phyloP scores from a whole-genome alignment of 2,888 invertebrate species.

The Seira musarum region DNA sequence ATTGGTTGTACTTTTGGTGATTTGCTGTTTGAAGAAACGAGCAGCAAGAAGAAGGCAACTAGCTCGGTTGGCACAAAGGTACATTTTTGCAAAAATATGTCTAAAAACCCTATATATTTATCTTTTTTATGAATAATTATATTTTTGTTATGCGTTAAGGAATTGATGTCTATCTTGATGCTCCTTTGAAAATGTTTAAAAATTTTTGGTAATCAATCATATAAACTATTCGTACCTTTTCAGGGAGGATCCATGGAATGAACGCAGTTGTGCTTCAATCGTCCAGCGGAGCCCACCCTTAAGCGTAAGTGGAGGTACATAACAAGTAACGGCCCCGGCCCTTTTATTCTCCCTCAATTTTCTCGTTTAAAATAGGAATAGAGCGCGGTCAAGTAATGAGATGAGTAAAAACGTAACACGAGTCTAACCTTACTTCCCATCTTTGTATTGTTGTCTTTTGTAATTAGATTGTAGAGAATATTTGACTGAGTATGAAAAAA shows the following conservation, averaged over 20 bases:
- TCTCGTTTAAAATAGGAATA: constrained; percentile 28
- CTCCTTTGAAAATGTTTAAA: no score
- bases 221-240: no score
- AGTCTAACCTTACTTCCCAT: no score
- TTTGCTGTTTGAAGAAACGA: constrained; percentile 87
- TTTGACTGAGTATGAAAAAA: no score
- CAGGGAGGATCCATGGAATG: constrained; percentile 62
- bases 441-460: no score
- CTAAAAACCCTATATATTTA: no score
- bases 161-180: no score
- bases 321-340: constrained; percentile 36
- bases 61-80: constrained; percentile 79
- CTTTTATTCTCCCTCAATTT: constrained; percentile 26
- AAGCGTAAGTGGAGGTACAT: constrained; percentile 59
- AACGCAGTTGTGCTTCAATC: constrained; percentile 63
- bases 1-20: constrained; percentile 86
- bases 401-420: no score
- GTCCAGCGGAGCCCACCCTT: constrained; percentile 60
- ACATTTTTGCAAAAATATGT: constrained; percentile 18
- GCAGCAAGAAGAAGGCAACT: constrained; percentile 89
- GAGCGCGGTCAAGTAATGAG: neutral
- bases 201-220: no score
- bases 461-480: no score
- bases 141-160: no score
- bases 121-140: no score